Percentiles rank a stretch among this genome's conserved stretches.
Conservation (phyloP, 1,140 invertebrate genomes). For the Maniola jurtina region DNA sequence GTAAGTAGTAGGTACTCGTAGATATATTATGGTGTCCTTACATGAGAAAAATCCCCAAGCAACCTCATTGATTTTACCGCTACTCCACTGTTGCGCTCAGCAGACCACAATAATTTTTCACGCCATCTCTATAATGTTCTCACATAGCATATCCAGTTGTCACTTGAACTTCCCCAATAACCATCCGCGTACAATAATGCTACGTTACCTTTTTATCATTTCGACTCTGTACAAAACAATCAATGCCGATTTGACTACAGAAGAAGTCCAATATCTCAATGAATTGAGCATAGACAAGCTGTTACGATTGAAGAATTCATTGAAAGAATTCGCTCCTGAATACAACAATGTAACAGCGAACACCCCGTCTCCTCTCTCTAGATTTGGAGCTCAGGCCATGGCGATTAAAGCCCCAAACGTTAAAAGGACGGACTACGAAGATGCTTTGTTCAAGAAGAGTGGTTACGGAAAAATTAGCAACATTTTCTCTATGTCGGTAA, state of each 20-base stretch:
- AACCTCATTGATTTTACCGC: conserved; percentile 15
- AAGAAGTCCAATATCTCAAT: conserved; percentile 62
- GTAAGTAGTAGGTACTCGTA: too few relatives aligned
- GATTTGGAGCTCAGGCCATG: conserved; percentile 68
- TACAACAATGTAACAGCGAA: conserved; percentile 50
- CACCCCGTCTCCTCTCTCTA: conserved; percentile 39
- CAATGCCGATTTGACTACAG: conserved; percentile 35
- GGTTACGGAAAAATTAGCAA: conserved; percentile 80
- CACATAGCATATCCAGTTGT: conserved; percentile 10
- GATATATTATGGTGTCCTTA: too few relatives aligned
- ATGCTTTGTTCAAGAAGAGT: conserved; percentile 66
- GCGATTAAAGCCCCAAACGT: conserved; percentile 59
- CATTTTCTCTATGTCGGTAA: conserved; percentile 86
- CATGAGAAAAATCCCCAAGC: neutral
- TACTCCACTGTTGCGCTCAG: conserved; percentile 48
- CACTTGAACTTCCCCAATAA: conserved; percentile 17
- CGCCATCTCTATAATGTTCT: conserved; percentile 28
- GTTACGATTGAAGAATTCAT: conserved; percentile 61
- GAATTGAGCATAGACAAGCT: conserved; percentile 70
- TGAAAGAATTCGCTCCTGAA: conserved; percentile 51
- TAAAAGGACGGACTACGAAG: conserved; percentile 66
- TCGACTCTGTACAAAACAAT: conserved; percentile 28
- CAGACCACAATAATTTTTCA: conserved; percentile 58
- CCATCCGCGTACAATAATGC: conserved; percentile 40
- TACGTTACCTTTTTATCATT: conserved; percentile 35